Evolutionary conservation across 1,140 invertebrate genomes (phyloP).

Genomic region (Hydropsyche tenuis): DNA sequence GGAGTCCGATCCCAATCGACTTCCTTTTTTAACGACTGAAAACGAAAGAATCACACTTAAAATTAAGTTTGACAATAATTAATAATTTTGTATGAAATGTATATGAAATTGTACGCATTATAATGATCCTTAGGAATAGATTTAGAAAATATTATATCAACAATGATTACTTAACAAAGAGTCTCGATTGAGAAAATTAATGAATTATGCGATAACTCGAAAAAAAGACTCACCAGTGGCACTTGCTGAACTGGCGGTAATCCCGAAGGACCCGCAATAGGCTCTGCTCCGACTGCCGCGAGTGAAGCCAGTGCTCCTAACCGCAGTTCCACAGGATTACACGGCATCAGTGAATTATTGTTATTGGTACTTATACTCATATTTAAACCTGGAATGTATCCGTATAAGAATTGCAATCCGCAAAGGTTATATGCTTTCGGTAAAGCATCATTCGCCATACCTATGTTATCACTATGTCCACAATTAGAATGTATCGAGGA

Average conservation of each 20-base stretch:
- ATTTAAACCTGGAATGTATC: conserved; percentile 58
- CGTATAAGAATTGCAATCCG: too few relatives aligned
- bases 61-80: neutral
- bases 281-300: conserved; percentile 65
- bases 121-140: too few relatives aligned
- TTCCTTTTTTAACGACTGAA: conserved; percentile 87
- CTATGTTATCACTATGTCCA: conserved; percentile 60
- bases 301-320: conserved; percentile 57
- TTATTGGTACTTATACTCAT: conserved; percentile 63
- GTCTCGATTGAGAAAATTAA: neutral
- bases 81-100: neutral
- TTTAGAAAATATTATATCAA: too few relatives aligned
- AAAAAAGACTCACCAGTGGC: conserved; percentile 73
- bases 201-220: neutral
- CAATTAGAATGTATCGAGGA: conserved; percentile 62
- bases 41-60: conserved; percentile 41
- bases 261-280: conserved; percentile 77
- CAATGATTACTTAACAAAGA: too few relatives aligned
- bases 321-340: conserved; percentile 60
- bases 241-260: conserved; percentile 84
- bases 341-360: conserved; percentile 53
- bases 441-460: conserved; percentile 49
- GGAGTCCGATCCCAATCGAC: conserved; percentile 79
- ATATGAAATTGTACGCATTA: too few relatives aligned
- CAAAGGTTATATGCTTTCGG: too few relatives aligned